Conservation (phyloP, 2,888 invertebrate species). For the Heteromyza rotundicornis region DNA sequence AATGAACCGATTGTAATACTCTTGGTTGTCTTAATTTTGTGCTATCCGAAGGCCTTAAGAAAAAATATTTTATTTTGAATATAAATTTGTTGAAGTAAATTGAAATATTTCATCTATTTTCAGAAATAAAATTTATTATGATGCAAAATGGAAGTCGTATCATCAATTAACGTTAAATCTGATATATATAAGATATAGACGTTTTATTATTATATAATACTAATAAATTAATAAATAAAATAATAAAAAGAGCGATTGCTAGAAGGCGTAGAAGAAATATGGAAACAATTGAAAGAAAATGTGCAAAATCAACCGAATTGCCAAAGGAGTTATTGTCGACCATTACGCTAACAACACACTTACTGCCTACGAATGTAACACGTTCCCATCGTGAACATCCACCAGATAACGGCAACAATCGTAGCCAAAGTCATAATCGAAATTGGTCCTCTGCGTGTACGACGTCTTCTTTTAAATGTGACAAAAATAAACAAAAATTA, state of each 20-base stretch:
- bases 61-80: too few species aligned
- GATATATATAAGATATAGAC: background rate
- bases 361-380: background rate
- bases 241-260: background rate
- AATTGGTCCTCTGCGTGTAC: background rate
- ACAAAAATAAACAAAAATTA: background rate
- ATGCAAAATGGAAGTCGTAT: too few species aligned
- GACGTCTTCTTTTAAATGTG: background rate
- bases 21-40: too few species aligned
- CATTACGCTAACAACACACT: background rate
- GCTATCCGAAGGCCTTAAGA: too few species aligned
- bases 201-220: background rate
- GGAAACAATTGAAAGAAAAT: background rate
- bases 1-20: too few species aligned
- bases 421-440: background rate
- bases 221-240: background rate
- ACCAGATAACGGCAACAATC: background rate
- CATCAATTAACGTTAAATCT: too few species aligned
- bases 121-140: too few species aligned
- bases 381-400: slow-evolving; percentile 2
- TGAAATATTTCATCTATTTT: too few species aligned
- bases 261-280: background rate
- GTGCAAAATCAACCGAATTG: background rate
- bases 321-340: slow-evolving; percentile 1
- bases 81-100: too few species aligned